These are phyloP conservation scores for Peromyscus californicus DNA, from an alignment of 2,113 vertebrate genomes.

Conservation along the genomic window DNA sequence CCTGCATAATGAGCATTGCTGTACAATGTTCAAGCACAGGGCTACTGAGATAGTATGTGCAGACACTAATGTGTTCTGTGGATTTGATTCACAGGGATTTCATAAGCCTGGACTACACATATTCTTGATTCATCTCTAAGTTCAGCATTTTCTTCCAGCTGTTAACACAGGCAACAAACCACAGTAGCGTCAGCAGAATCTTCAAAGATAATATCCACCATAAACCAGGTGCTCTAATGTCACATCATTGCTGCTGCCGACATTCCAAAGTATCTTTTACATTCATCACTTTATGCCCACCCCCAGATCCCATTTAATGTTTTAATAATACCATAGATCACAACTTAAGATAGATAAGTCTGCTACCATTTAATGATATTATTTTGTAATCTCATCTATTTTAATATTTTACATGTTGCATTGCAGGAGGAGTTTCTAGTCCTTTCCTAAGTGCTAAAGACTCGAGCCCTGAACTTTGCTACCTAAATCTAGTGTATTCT, in stretches of 20 bases:
- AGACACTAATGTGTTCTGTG: neutral
- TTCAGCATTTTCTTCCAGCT: neutral
- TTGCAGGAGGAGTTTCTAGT: neutral
- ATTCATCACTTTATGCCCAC: neutral
- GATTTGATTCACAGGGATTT: neutral
- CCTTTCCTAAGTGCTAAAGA: neutral
- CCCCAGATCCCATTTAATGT: conserved; percentile 22
- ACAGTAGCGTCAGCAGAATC: neutral
- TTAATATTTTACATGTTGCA: neutral
- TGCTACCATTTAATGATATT: neutral
- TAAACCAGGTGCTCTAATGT: conserved; percentile 23
- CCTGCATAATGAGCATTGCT: neutral
- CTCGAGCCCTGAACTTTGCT: neutral
- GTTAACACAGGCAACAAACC: neutral
- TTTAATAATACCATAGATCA: neutral
- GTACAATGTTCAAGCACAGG: neutral
- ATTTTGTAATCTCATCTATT: neutral
- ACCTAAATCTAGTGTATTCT: neutral
- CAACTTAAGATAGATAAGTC: neutral
- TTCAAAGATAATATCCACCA: neutral
- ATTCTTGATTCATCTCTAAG: neutral
- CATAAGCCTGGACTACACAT: neutral
- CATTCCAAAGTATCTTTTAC: conserved; percentile 4
- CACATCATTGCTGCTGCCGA: neutral
- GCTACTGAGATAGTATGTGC: neutral